Base-by-base conservation (phyloP, 2,113 vertebrate genomes). In the Silurus glanis region DNA sequence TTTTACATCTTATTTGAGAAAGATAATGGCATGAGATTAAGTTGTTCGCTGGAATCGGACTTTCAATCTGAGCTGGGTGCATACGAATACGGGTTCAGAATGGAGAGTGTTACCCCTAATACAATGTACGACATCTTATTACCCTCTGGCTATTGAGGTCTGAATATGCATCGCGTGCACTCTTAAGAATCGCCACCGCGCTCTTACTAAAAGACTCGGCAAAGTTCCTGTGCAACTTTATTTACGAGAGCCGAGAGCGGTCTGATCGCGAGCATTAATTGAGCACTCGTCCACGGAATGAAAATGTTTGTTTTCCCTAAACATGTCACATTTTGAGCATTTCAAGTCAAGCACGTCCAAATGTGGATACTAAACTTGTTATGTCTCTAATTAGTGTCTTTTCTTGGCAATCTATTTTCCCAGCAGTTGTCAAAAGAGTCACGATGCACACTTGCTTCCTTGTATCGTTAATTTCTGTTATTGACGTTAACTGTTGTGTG, bases 1-100 rank as follows among this genome's bases (percentile, higher is more conserved):
- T 83, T 72, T 86, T 71, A 89, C 78, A 75, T 84, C 88, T 89
- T 89, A 89, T 87, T 86, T 83, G 71, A 84, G 84, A 59, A 84
- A 89, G 86, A 90, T 89, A 89, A 86, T 88, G 82, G 83, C 84
- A 82, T 69, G 75, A 84, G 89, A 85, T 89, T 89, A 89, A 71
- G 69, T 71, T 66, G 53, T 82, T 66, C 37, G 25, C 59, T 6
- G 23, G 64, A 86, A 85, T 83, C 83, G 85, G 80, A 88, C 74
- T 87, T 87, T 87, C 82, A 84, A 84, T 83, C 87, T 85, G 64
- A 64, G 69, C 28, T n/a, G 5, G 19, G 53, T n/a, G 6, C 47
- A 13, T 86, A 56, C 61, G 74, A 89, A 17, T 55, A 47, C 49
- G 47, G 51, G 69, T 76, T 25, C 19, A 3, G 53, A 78, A 84